A percentile compares a stretch with the other conserved stretches of the same genome.
Conservation (phyloP, 1,140 invertebrate genomes). For the Pinna nobilis region DNA sequence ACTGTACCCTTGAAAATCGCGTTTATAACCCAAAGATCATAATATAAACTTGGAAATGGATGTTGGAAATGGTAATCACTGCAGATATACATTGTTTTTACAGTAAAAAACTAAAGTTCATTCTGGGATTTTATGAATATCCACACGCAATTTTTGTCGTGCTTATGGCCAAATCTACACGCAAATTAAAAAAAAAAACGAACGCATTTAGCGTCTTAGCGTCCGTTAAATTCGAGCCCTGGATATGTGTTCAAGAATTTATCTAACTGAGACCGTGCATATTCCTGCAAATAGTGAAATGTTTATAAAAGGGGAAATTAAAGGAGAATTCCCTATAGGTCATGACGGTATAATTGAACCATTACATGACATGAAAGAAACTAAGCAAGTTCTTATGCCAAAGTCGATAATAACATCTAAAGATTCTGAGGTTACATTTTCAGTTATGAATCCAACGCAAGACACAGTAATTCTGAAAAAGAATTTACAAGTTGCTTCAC, state of each 20-base stretch:
- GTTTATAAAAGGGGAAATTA: slow-evolving; percentile 13
- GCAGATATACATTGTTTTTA: too few species aligned
- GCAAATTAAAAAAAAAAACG: too few species aligned
- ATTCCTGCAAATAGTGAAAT: slow-evolving; percentile 35
- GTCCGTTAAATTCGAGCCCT: too few species aligned
- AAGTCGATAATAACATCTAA: slow-evolving; percentile 14
- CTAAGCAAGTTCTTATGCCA: slow-evolving; percentile 19
- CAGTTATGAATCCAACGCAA: slow-evolving; percentile 26
- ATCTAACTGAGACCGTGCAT: slow-evolving; percentile 6
- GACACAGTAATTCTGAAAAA: slow-evolving; percentile 11
- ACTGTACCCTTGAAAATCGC: too few species aligned
- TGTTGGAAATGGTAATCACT: too few species aligned
- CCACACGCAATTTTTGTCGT: too few species aligned
- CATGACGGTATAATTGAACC: slow-evolving; percentile 17
- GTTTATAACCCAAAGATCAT: too few species aligned
- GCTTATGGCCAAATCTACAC: too few species aligned
- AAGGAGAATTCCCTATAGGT: slow-evolving; percentile 2
- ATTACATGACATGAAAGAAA: not conserved
- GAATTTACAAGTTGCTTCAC: slow-evolving; percentile 3
- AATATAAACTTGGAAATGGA: too few species aligned
- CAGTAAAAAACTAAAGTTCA: too few species aligned
- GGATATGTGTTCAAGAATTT: slow-evolving; percentile 23
- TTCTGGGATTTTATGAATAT: too few species aligned
- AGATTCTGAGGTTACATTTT: slow-evolving; percentile 8
- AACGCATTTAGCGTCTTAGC: too few species aligned